Evolutionary conservation across 2,888 invertebrate genomes (phyloP).

Genomic region (Urechis unicinctus): DNA sequence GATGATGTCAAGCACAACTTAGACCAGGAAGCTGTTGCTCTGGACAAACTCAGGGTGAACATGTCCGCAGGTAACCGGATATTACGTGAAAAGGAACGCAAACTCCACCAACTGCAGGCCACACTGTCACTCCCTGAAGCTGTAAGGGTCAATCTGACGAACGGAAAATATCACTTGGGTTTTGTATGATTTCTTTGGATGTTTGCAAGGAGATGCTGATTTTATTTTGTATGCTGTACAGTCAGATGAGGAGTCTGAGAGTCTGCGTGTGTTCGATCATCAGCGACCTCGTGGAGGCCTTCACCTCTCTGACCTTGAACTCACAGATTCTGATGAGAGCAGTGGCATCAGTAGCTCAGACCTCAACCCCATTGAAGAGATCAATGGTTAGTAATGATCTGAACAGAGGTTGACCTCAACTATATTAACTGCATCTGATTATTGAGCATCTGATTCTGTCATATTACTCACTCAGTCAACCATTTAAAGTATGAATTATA

Average conservation of each 20-base stretch:
- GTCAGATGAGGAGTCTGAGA: constrained; percentile 31
- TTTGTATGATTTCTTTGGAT: background rate
- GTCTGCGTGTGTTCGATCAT: constrained; percentile 30
- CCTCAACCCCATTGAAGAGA: constrained; percentile 37
- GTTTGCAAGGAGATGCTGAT: too few relatives aligned
- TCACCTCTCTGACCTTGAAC: constrained; percentile 31
- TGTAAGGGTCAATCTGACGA: background rate
- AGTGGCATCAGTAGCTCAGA: constrained; percentile 43
- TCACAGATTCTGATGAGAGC: constrained; percentile 39
- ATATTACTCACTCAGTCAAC: too few relatives aligned
- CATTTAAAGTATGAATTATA: too few relatives aligned
- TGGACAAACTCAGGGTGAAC: constrained; percentile 35
- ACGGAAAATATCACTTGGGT: background rate
- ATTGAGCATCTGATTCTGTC: too few relatives aligned
- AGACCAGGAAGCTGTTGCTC: constrained; percentile 36
- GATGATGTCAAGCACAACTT: constrained; percentile 35
- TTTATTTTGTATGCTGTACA: too few relatives aligned
- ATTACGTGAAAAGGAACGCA: constrained; percentile 39
- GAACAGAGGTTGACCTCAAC: background rate
- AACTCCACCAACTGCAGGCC: constrained; percentile 28
- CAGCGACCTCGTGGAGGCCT: constrained; percentile 20
- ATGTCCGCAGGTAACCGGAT: constrained; percentile 37
- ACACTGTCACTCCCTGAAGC: background rate
- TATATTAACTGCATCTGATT: too few relatives aligned
- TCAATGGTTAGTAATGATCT: constrained; percentile 9